phyloP scores from a whole-genome alignment of 1,140 invertebrate species.

The Trachymyrmex cornetzi region DNA sequence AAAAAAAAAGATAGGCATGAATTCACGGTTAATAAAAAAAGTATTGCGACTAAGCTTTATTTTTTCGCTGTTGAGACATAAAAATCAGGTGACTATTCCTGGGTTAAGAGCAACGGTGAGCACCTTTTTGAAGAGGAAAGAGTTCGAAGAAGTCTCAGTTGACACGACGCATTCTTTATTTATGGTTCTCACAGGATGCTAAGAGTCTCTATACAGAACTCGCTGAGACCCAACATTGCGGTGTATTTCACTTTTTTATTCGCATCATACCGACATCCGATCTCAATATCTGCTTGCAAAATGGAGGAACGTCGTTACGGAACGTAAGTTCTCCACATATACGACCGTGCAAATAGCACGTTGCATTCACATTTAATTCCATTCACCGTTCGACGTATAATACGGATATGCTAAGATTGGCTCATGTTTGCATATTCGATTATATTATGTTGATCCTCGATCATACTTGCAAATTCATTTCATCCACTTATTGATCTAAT shows the following conservation, averaged over 20 bases:
- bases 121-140: not conserved
- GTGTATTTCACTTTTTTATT: not conserved
- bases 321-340: not conserved
- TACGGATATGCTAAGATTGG: constrained; percentile 19
- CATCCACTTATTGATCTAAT: constrained; percentile 24
- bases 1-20: no score
- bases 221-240: not conserved
- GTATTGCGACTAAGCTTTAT: no score
- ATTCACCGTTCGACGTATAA: not conserved
- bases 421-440: constrained; percentile 5
- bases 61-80: no score
- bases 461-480: constrained; percentile 21
- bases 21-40: no score
- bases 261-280: not conserved
- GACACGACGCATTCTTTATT: constrained; percentile 36
- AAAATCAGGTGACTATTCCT: no score
- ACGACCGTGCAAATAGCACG: not conserved
- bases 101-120: not conserved
- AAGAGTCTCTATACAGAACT: not conserved
- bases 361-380: not conserved
- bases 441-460: not conserved
- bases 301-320: not conserved
- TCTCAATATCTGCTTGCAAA: not conserved
- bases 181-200: constrained; percentile 25
- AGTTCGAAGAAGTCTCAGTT: not conserved